Evolutionary conservation across 2,113 vertebrate species (phyloP).

Genomic region (Embiotoca jacksoni): DNA sequence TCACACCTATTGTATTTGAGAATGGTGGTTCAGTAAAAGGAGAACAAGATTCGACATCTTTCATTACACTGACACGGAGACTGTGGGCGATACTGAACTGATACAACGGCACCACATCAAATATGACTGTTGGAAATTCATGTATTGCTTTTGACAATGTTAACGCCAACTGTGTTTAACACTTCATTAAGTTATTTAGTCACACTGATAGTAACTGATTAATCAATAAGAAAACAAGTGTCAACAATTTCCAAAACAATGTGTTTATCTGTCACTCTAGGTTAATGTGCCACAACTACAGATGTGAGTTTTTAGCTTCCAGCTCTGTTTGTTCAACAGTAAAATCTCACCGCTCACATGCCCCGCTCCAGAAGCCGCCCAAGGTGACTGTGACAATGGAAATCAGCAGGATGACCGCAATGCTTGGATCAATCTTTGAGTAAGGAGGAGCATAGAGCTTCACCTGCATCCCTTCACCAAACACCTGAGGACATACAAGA

Average conservation of each 20-base stretch:
- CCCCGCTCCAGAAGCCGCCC: constrained; percentile 95
- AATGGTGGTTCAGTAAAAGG: not conserved
- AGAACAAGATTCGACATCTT: not conserved
- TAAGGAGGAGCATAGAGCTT: constrained; percentile 87
- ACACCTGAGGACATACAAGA: constrained; percentile 79
- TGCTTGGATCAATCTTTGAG: constrained; percentile 87
- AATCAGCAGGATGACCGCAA: constrained; percentile 92
- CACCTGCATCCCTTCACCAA: constrained; percentile 84
- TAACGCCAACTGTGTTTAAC: too few relatives aligned
- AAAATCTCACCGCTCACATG: constrained; percentile 84
- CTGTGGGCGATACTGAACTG: too few relatives aligned
- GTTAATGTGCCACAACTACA: not conserved
- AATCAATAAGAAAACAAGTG: too few relatives aligned
- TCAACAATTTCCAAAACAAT: too few relatives aligned
- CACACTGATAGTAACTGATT: too few relatives aligned
- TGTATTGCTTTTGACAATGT: too few relatives aligned
- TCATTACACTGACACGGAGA: too few relatives aligned
- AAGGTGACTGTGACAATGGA: constrained; percentile 89
- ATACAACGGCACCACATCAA: too few relatives aligned
- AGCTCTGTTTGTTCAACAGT: not conserved
- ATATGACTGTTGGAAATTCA: too few relatives aligned
- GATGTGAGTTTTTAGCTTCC: not conserved
- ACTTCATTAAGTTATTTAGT: too few relatives aligned
- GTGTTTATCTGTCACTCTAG: too few relatives aligned
- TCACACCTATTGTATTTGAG: not conserved